Base-by-base conservation (phyloP, 1,140 invertebrate species). In the Drosophila kurseongensis region DNA sequence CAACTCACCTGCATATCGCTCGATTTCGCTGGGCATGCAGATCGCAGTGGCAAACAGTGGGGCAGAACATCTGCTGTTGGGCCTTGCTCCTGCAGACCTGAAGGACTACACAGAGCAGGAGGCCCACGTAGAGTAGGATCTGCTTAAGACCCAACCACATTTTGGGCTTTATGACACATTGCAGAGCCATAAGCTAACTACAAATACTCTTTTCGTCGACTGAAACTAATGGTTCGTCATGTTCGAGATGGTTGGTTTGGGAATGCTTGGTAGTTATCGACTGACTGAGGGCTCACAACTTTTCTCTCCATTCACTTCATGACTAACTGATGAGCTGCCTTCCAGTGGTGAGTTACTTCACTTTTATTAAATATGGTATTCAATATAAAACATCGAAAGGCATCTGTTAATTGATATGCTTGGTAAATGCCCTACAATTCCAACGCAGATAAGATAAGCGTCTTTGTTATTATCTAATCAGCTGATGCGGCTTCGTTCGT, bases 1-100 rank as follows among this genome's bases (percentile, higher is more conserved):
- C 1, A 8, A 69, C 60, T 60, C 57, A 92, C 91, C 91, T 92
- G 83, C 91, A 92, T 29, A 92, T 75, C 6, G 91, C 91, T 18
- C 86, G 73, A 71, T 92, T 92, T 2, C 88, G 71, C 32, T 90
- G 76, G 13, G 62, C 51, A 47, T 81, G 65, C 3, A 86, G 62
- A 79, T 92, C 83, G 41, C 91, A 92, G 13, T 76, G 79, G 42
- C 91, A 92, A 12, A 80, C 77, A 41, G 58, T 66, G 62, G 91
- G 91, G 12, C 91, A 92, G 8, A 73, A 72, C 51, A 90, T 68
- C 23, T 78, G 78, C 13, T 62, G 13, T 18, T 88, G 83, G 35
- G 81, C 67, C 32, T 90, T 89, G 59, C 84, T 89, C 50, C 84
- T 65, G 56, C 84, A 89, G 12, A 89, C 84, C 42, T 89, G 84